phyloP scores from a whole-genome alignment of 2,888 invertebrate genomes.

The Euzophera pinguis region DNA sequence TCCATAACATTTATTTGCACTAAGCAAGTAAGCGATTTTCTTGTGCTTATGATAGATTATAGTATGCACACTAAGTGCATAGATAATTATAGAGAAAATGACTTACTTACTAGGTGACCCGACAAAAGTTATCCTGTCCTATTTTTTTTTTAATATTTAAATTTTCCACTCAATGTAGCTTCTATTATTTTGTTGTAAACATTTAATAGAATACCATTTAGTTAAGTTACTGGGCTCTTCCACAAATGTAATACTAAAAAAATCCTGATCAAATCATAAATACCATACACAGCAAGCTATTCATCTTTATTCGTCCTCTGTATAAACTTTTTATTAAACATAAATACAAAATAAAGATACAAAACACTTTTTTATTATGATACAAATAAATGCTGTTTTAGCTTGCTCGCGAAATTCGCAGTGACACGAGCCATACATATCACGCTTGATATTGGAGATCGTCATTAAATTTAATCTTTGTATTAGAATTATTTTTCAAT shows the following conservation, averaged over 20 bases:
- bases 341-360: background rate
- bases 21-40: no score
- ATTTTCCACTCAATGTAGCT: no score
- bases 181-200: no score
- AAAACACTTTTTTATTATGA: background rate
- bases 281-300: background rate
- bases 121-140: no score
- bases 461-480: background rate
- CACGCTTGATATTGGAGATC: background rate
- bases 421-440: background rate
- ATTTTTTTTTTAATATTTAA: no score
- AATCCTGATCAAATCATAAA: background rate
- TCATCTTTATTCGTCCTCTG: background rate
- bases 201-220: no score
- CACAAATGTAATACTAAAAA: background rate
- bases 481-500: no score
- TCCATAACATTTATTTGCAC: background rate
- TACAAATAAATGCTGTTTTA: background rate
- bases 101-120: no score
- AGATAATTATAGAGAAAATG: no score
- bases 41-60: no score
- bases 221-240: no score
- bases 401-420: background rate
- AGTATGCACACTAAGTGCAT: no score
- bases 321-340: slow-evolving; percentile 7